Evolutionary conservation across 2,797 vertebrate genomes (phyloP), one percentile per base, ranked within the genome.

Genomic region (Pelochelys cantorii): DNA sequence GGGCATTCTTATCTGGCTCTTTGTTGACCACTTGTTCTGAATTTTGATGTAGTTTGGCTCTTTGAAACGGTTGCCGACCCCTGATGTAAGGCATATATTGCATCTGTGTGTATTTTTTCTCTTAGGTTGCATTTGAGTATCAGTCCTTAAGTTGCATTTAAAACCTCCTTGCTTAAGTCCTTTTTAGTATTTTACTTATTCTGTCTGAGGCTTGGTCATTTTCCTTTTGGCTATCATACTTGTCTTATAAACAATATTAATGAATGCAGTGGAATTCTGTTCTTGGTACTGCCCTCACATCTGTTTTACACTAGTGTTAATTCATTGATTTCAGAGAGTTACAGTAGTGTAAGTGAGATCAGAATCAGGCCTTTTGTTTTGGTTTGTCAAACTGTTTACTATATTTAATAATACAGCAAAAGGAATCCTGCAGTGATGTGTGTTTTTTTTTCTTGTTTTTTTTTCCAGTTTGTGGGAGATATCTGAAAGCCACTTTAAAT

Each of bases 401-500:
- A 91, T 89, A 57, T 59, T 59, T 84, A 62, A 34, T 54, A 55
- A 59, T 27, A 85, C 29, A 80, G 34, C 8, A 79, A 59, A 14
- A 14, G 59, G 53, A 86, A 62, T 82, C 23, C 8, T 94, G 56
- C 84, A 86, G 18, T 86, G 85, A 85, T 71, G 52, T 90, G 0
- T 68, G 55, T 91, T 20, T 68, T 42, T 42, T 10, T 8, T 27
- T n/a, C 18, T n/a, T 60, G 87, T 78, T 56, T 92, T 81, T 95
- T 23, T 83, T 96, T 96, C 31, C 95, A 99, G 99, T 96, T 97
- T 98, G 83, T 97, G 98, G 98, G 99, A 99, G 90, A 98, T 98
- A 10, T 98, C 98, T 0, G 99, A 99, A 92, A 98, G 98, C 94
- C 98, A 98, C 93, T 99, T 99, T 93, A 98, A 98, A 57, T 99